Conservation (phyloP, 2,113 vertebrate genomes). For the Cavia aperea region DNA sequence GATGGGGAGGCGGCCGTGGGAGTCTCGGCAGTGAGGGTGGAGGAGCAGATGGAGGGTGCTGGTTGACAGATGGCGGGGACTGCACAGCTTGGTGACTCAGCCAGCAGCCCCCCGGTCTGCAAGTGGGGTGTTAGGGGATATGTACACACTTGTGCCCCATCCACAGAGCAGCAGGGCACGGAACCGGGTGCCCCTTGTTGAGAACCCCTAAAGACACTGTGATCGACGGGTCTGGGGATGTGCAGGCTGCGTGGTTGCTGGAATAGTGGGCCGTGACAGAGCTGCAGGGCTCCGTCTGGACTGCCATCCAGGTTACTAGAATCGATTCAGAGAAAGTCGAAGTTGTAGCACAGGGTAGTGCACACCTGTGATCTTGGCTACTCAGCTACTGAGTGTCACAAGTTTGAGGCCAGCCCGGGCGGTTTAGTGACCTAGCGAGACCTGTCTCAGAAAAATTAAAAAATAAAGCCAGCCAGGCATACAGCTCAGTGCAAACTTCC, state of each 20-base stretch:
- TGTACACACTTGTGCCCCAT: not conserved
- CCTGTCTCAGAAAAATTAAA: not conserved
- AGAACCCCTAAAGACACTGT: not conserved
- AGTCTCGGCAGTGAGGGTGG: not conserved
- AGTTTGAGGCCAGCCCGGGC: not conserved
- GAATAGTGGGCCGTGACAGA: fast-evolving
- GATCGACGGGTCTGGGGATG: not conserved
- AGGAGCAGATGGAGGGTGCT: not conserved
- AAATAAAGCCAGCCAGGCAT: not conserved
- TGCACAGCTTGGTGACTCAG: not conserved
- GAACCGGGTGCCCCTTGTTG: not conserved
- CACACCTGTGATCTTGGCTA: not conserved
- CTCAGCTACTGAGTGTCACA: not conserved
- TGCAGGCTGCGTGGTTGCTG: not conserved
- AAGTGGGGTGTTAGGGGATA: not conserved
- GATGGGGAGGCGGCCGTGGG: not conserved
- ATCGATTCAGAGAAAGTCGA: not conserved
- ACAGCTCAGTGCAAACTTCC: not conserved
- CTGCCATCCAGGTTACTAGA: too few species aligned
- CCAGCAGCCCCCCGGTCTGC: not conserved
- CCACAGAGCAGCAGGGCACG: not conserved
- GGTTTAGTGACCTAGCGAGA: not conserved
- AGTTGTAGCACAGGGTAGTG: not conserved
- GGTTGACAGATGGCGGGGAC: not conserved
- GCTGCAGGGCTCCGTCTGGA: not conserved